Evolutionary conservation across 2,888 invertebrate species (phyloP).

Genomic region (Oligia latruncula): DNA sequence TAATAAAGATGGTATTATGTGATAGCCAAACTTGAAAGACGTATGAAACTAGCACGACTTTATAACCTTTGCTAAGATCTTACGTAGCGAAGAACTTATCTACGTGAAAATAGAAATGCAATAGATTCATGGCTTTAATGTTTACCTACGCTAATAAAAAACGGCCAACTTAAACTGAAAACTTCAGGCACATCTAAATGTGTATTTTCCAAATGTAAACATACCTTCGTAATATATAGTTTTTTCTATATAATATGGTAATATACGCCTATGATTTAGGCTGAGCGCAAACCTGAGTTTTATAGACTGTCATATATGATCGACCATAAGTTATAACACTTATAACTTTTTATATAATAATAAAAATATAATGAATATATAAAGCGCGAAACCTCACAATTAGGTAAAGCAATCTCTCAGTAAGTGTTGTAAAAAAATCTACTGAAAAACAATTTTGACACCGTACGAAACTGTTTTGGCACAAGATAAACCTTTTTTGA

Average conservation of each 20-base stretch:
- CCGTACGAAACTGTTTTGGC: neutral
- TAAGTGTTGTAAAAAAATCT: neutral
- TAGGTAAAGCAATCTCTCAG: neutral
- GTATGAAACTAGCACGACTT: neutral
- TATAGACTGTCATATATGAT: too few relatives aligned
- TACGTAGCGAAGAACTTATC: neutral
- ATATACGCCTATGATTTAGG: neutral
- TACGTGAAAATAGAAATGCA: neutral
- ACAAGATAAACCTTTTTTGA: neutral
- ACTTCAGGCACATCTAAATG: neutral
- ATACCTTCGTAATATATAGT: neutral
- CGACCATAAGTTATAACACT: too few relatives aligned
- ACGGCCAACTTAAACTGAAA: neutral
- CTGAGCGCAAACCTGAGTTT: neutral
- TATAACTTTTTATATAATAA: neutral
- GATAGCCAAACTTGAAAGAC: neutral
- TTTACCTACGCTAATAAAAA: neutral
- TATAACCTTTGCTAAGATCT: neutral
- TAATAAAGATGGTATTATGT: neutral
- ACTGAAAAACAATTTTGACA: neutral
- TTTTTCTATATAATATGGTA: neutral
- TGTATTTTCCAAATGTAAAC: neutral
- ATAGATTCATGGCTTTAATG: neutral
- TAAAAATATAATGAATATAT: too few relatives aligned
- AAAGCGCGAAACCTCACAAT: neutral